Evolutionary conservation across 1,140 invertebrate species (phyloP).

Genomic region (Procambarus virginalis): DNA sequence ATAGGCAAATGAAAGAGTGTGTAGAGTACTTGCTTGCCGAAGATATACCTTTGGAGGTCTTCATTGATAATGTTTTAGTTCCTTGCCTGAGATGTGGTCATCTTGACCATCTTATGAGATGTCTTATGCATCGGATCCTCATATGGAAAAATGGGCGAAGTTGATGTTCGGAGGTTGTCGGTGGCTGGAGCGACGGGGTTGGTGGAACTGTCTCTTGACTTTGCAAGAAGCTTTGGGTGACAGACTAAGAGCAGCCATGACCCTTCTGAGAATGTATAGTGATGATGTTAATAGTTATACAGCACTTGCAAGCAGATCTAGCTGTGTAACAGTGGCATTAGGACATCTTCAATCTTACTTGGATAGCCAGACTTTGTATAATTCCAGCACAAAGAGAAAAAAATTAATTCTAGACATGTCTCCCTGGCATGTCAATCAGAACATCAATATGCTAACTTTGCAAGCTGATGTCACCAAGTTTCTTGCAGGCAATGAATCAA

Average conservation of each 20-base stretch:
- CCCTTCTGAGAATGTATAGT: constrained; percentile 50
- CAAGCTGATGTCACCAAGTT: constrained; percentile 50
- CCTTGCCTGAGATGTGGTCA: constrained; percentile 47
- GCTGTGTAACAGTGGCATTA: constrained; percentile 20
- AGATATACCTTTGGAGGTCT: constrained; percentile 29
- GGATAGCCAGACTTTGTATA: constrained; percentile 28
- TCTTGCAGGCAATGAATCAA: constrained; percentile 35
- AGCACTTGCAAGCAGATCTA: constrained; percentile 25
- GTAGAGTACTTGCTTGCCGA: constrained; percentile 43
- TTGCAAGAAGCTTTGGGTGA: constrained; percentile 51
- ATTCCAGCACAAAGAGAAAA: constrained; percentile 25
- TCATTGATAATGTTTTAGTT: constrained; percentile 36
- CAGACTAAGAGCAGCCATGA: constrained; percentile 56
- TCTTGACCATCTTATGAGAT: constrained; percentile 28
- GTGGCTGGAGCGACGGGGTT: constrained; percentile 38
- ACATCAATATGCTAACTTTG: constrained; percentile 47
- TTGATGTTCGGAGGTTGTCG: constrained; percentile 46
- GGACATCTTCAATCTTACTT: constrained; percentile 53
- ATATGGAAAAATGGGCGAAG: constrained; percentile 55
- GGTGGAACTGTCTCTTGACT: constrained; percentile 58
- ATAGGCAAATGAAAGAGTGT: constrained; percentile 53
- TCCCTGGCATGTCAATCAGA: constrained; percentile 55
- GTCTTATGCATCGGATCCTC: constrained; percentile 31
- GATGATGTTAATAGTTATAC: constrained; percentile 19
- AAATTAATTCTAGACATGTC: constrained; percentile 28